Base-by-base conservation (phyloP, 2,797 vertebrate species). In the Anabas testudineus region DNA sequence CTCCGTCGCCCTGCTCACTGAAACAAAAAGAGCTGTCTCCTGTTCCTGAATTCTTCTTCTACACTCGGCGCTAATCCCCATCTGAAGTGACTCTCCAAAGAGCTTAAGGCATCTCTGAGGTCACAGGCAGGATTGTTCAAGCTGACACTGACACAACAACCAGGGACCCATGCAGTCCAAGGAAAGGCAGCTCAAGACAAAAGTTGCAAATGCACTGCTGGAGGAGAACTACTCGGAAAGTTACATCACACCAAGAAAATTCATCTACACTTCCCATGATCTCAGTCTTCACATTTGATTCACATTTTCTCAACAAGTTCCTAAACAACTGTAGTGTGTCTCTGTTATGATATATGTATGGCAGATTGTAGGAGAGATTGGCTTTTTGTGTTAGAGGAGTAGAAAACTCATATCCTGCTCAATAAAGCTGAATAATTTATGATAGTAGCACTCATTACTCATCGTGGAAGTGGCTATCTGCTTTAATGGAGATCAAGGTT, bases 341-440 rank as follows among this genome's bases (percentile, higher is more conserved):
- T 81, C 59, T 78, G 65, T 82, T 87, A 88, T 90, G 84, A 88
- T 90, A 86, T 83, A 90, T 92, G 87, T 45, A 91, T 88, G 66
- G 77, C 70, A 45, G 66, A 68, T 73, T 69, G 66, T 68, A 52
- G 62, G 63, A 30, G 49, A 76, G 60, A 65, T 78, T 82, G 79
- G 79, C 76, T 79, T 80, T 61, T 64, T 69, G 70, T 62, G 64
- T 71, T 79, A 72, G 66, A 57, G 60, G 78, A 67, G 43, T 32
- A 68, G 68, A 68, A 87, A 76, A 88, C 69, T 83, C 83, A 70
- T 53, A 73, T 74, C 74, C 63, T 58, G 72, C 67, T 90, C 83
- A 83, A 84, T 90, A 75, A 67, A 71, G 76, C 70, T 93, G 66
- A 92, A 92, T 92, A 86, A 91, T 92, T 90, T 75, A 91, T 91